phyloP scores from a whole-genome alignment of 92 coral and sea anemone genomes.

The Heliopora coerulea region DNA sequence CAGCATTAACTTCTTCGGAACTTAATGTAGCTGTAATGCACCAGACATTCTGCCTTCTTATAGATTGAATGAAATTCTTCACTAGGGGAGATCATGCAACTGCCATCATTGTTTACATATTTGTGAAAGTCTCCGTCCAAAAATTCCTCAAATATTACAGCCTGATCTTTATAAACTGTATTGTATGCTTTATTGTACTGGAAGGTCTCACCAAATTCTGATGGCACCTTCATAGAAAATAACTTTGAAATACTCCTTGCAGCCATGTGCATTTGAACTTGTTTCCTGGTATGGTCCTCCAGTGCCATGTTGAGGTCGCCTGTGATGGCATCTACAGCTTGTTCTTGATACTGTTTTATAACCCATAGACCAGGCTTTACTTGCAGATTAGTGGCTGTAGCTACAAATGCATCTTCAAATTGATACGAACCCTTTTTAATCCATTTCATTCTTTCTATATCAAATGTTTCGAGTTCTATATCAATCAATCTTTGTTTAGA shows the following conservation, averaged over 20 bases:
- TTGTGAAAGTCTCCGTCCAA: conserved; percentile 31
- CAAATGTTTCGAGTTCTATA: too few species aligned
- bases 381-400: too few species aligned
- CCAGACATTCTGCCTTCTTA: neutral
- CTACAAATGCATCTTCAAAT: too few species aligned
- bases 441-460: too few species aligned
- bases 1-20: conserved; percentile 43
- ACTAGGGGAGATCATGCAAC: conserved; percentile 5
- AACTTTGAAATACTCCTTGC: conserved; percentile 58
- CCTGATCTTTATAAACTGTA: conserved; percentile 48
- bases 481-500: too few species aligned
- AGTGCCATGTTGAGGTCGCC: too few species aligned
- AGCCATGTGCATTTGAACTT: conserved; percentile 64
- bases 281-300: conserved; percentile 57
- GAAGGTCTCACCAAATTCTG: conserved; percentile 64
- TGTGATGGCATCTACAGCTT: too few species aligned
- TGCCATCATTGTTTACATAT: conserved; percentile 51
- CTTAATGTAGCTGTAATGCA: neutral
- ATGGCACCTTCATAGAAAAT: conserved; percentile 47
- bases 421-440: too few species aligned
- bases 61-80: neutral
- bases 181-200: conserved; percentile 59
- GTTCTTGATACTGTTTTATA: too few species aligned
- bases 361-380: too few species aligned
- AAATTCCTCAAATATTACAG: conserved; percentile 61